Percentiles rank a stretch among this genome's conserved stretches.
These are phyloP conservation scores for Mustela erminea DNA, from an alignment of 2,797 vertebrate genomes.

Conservation along the genomic window DNA sequence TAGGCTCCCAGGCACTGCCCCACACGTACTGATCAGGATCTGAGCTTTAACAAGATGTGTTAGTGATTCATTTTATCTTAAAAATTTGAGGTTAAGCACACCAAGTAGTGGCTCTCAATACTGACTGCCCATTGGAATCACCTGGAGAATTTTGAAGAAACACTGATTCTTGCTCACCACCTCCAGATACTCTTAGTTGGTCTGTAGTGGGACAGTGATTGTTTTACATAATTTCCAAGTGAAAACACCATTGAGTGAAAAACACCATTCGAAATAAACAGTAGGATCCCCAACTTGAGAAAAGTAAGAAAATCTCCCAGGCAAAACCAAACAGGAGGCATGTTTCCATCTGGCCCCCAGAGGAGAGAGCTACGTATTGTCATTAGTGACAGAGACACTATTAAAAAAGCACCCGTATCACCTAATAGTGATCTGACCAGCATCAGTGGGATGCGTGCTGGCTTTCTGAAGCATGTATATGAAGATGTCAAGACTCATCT, in stretches of 20 bases:
- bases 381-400: neutral
- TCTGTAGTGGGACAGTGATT: neutral
- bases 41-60: neutral
- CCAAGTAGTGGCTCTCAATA: neutral
- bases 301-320: neutral
- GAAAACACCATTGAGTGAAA: neutral
- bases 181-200: neutral
- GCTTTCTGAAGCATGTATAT: neutral
- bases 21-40: neutral
- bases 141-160: neutral
- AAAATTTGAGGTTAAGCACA: neutral
- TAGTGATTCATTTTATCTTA: neutral
- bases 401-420: neutral
- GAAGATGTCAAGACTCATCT: neutral
- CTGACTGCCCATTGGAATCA: neutral
- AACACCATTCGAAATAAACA: neutral
- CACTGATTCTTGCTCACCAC: neutral
- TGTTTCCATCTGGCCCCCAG: neutral
- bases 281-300: neutral
- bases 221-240: slow-evolving; percentile 3
- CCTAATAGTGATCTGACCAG: neutral
- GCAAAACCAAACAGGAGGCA: neutral
- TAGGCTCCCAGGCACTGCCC: neutral
- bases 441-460: neutral
- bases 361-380: neutral